phyloP scores from a whole-genome alignment of 2,113 vertebrate genomes.

The Odontophorus gujanensis region DNA sequence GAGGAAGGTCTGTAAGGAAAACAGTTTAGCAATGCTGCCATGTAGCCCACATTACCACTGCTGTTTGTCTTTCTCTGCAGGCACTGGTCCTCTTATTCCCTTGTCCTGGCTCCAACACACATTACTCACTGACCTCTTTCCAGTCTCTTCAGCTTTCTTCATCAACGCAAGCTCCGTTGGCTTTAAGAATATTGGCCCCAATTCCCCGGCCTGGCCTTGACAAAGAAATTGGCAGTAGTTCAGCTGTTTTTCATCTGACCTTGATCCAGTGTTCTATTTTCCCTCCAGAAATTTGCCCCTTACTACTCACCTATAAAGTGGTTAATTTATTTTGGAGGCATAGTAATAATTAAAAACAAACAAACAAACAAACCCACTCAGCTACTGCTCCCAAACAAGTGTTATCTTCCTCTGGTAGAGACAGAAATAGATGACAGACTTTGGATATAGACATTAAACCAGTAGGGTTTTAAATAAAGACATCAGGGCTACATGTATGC shows the following conservation, averaged over 20 bases:
- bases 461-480: not conserved
- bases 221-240: not conserved
- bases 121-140: conserved; percentile 56
- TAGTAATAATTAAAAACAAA: not conserved
- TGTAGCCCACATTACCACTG: not conserved
- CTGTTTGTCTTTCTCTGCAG: conserved; percentile 24
- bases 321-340: not conserved
- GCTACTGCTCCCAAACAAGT: not conserved
- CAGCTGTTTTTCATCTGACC: not conserved
- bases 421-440: not conserved
- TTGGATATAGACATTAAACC: not conserved
- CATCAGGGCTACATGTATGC: not conserved
- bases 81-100: not conserved
- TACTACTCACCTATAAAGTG: not conserved
- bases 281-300: not conserved
- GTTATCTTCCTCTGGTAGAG: not conserved
- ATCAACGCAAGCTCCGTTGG: not conserved
- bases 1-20: not conserved
- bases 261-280: not conserved
- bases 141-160: not conserved
- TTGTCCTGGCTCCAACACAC: not conserved
- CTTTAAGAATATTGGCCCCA: not conserved
- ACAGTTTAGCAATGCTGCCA: not conserved
- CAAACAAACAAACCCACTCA: not conserved
- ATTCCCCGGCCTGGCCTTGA: not conserved